phyloP scores from a whole-genome alignment of 2,888 invertebrate species.

The Mesopsocus fuscifrons region DNA sequence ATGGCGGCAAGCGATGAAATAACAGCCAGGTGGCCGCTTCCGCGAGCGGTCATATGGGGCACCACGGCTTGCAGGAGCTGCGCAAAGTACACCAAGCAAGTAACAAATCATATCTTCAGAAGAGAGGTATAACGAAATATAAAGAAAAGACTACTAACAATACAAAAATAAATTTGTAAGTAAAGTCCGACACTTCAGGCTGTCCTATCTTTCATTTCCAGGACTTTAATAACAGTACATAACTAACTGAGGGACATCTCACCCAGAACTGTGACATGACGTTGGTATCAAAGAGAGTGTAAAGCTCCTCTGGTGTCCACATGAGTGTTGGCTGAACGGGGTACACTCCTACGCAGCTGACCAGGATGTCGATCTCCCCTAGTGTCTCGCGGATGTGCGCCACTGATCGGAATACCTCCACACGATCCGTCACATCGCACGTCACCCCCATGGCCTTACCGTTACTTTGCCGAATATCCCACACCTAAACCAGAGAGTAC shows the following conservation, averaged over 20 bases:
- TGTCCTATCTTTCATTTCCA: too few species aligned
- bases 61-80: slow-evolving; percentile 22
- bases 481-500: slow-evolving; percentile 11
- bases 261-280: slow-evolving; percentile 29
- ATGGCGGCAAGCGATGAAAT: slow-evolving; percentile 23
- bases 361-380: slow-evolving; percentile 54
- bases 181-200: too few species aligned
- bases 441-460: slow-evolving; percentile 13
- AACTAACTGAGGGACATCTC: too few species aligned
- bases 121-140: too few species aligned
- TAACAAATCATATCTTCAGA: too few species aligned
- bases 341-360: slow-evolving; percentile 62
- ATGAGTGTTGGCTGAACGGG: slow-evolving; percentile 24
- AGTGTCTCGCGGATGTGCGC: slow-evolving; percentile 44
- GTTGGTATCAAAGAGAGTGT: slow-evolving; percentile 25
- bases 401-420: slow-evolving; percentile 41
- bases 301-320: slow-evolving; percentile 24
- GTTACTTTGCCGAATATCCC: slow-evolving; percentile 15
- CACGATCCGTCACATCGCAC: slow-evolving; percentile 59
- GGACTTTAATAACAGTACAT: too few species aligned
- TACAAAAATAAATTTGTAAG: too few species aligned
- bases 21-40: slow-evolving; percentile 23
- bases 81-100: too few species aligned
- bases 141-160: too few species aligned
- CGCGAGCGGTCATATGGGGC: slow-evolving; percentile 21